Base-by-base conservation (phyloP, 2,113 vertebrate species). In the Lontra canadensis region DNA sequence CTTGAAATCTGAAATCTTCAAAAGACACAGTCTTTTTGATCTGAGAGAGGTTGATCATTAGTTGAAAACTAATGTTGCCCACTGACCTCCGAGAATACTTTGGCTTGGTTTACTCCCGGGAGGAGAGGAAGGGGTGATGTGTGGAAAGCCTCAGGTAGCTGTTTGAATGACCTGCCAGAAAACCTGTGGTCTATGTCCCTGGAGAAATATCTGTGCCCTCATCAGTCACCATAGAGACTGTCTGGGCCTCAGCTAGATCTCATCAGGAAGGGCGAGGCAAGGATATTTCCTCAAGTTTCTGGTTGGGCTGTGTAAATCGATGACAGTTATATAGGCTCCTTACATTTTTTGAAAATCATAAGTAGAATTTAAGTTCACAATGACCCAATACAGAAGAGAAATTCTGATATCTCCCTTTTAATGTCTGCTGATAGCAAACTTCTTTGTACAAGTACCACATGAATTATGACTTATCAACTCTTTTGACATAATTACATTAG, bases 51-150 rank as follows among this genome's bases (percentile, higher is more conserved):
- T 2, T 29, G 14, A 49, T 55, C 20, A 59, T 69, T 80, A 42
- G 39, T 18, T 76, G 78, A 52, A 79, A 89, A 74, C 6, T 1
- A 17, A 57, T 23, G 5, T 14, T 71, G 55, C n/a, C 26, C 31
- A 80, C 34, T 69, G 36, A 81, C 25, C 7, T 90, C 12, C 36
- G 20, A 67, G 73, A n/a, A 25, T 2, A 59, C 39, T 3, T 1
- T 31, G 3, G 7, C 31, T 55, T n/a, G 14, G 11, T 8, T 88
- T 47, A 36, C 9, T 61, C 23, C 1, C 0, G 0, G 1, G 21
- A 69, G 8, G 65, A 52, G 65, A 34, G 4, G 25, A 31, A 90
- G 39, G 7, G 1, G n/a, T n/a, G 9, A 9, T 20, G 4, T 52
- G 34, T 31, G 18, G 49, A 57, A n/a, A 80, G 13, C 7, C 3